Conservation (phyloP, 2,888 invertebrate genomes). For the Neoascia interrupta region DNA sequence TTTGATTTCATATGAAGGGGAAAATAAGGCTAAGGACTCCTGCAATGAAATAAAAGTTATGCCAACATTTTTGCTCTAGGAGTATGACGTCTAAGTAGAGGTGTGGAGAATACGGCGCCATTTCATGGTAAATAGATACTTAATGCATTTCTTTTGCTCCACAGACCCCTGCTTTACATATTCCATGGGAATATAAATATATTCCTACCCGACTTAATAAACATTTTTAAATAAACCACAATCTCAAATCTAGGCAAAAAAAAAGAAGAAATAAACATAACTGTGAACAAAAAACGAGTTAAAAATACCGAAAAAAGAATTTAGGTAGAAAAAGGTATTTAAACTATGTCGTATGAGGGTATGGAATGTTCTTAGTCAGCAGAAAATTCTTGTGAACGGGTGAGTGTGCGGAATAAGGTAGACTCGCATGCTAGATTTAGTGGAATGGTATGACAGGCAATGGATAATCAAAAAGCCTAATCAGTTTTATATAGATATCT, state of each 20-base stretch:
- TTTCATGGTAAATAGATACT: conserved; percentile 39
- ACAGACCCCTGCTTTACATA: conserved; percentile 47
- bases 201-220: conserved; percentile 66
- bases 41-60: conserved; percentile 56
- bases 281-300: conserved; percentile 28
- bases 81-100: conserved; percentile 1
- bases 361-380: conserved; percentile 63
- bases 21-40: neutral
- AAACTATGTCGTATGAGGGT: conserved; percentile 46
- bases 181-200: neutral
- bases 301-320: conserved; percentile 45
- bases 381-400: conserved; percentile 56
- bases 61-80: conserved; percentile 7
- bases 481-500: too few species aligned
- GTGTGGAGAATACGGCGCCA: conserved; percentile 26
- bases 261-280: neutral
- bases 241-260: conserved; percentile 46
- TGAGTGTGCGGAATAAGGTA: too few species aligned
- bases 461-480: conserved; percentile 56
- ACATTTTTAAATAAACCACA: conserved; percentile 69
- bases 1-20: conserved; percentile 32
- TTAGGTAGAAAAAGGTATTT: conserved; percentile 58
- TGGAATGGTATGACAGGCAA: conserved; percentile 46
- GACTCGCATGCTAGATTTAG: conserved; percentile 21
- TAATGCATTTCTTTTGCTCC: conserved; percentile 52